Base-by-base conservation (phyloP, 2,888 invertebrate species). In the Caenorhabditis sulstoni region DNA sequence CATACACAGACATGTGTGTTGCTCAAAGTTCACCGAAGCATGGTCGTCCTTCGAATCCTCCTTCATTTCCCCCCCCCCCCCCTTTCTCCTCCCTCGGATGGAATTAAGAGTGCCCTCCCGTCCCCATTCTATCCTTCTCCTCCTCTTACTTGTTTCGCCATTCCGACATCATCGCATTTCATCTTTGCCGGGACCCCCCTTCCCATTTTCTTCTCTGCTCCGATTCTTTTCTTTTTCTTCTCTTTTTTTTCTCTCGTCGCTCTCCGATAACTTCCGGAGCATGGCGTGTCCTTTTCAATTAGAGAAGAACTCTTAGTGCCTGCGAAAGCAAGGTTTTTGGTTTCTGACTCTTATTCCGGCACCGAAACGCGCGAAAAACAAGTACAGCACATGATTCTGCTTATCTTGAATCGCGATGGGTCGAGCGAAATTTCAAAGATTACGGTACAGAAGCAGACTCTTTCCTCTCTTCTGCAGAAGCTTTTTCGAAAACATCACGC, bases 1-100 rank as follows among this genome's bases (percentile, higher is more conserved):
- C 47, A 16, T 14, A 47, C 7, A 47, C 29, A 45, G 58, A 67
- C 29, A 45, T 66, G 53, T 65, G 45, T 41, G 12, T 41, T 41
- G 18, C 61, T 70, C 39, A 53, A 62, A 73, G 64, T 73, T 73
- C 73, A 73, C 22, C 58, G 73, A 62, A 55, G 73, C 73, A 64
- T 73, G 64, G 73, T 73, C 57, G 64, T 70, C 70, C 70, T 61
- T 62, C 61, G 70, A 53, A 55, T 52, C 64, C 50, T 5, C 44
- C 55, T 22, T 18, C n/a, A 44, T 55, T 37, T 47, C 53, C 18
- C 41, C 35, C 55, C 62, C 52, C 37, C 47, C 1, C 35, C 53
- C 18, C 41, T 23, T 47, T 55, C 52, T 23, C 47, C 1, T 45
- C 39, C 11, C 47, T 22, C n/a, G 68, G 61, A 70, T 70, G 53